These are phyloP conservation scores for Helarctos malayanus DNA, from an alignment of 2,797 vertebrate genomes.

Conservation along the genomic window DNA sequence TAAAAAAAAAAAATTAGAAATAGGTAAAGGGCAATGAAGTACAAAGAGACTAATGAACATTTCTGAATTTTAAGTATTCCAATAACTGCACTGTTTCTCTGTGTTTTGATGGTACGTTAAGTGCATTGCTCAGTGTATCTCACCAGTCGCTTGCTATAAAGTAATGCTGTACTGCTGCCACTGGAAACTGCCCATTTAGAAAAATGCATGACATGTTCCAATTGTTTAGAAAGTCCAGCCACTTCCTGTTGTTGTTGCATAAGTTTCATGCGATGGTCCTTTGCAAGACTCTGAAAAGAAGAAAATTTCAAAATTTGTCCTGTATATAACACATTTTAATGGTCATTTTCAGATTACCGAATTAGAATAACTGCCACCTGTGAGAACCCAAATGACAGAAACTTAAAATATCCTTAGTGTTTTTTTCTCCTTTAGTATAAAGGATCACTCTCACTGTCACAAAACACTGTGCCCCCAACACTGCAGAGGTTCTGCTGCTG, in stretches of 20 bases:
- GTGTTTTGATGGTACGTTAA: background rate
- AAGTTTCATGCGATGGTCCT: conserved; percentile 91
- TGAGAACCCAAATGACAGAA: background rate
- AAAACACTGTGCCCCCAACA: background rate
- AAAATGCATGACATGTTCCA: conserved; percentile 93
- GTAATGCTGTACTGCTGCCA: conserved; percentile 91
- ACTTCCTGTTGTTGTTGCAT: conserved; percentile 92
- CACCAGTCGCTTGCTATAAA: conserved; percentile 93
- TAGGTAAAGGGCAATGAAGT: background rate
- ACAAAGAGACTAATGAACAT: background rate
- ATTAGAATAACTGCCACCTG: background rate
- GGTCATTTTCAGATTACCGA: conserved; percentile 57
- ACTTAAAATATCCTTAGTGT: background rate
- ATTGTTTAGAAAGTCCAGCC: conserved; percentile 91
- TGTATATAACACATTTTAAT: conserved; percentile 41
- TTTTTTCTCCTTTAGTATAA: background rate
- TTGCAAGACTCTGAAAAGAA: conserved; percentile 89
- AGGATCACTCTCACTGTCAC: background rate
- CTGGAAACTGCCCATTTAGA: conserved; percentile 92
- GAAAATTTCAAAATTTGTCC: conserved; percentile 73
- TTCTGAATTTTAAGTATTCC: conserved; percentile 6
- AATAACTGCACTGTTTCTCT: background rate
- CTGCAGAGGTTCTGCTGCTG: background rate
- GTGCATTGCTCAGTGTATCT: conserved; percentile 41
- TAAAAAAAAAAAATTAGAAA: conserved; percentile 29